Base-by-base conservation (phyloP, 2,113 vertebrate species). In the Zosterops pallidus region DNA sequence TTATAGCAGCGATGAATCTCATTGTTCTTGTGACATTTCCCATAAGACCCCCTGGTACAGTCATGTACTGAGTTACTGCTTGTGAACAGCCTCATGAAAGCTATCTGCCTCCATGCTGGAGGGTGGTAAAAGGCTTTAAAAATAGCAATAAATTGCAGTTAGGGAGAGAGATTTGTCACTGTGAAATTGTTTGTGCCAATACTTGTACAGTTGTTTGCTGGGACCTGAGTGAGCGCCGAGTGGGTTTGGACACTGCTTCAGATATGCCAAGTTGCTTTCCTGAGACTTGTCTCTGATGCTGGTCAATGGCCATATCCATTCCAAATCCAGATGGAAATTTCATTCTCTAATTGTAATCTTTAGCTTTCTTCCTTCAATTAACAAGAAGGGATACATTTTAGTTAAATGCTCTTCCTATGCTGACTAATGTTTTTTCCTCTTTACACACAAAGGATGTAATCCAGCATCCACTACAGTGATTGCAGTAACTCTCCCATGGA, bases 311-410 rank as follows among this genome's bases (percentile, higher is more conserved):
- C 29, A 11, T 53, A 50, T 53, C 52, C 2, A 1, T 92, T 93
- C 69, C 76, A 86, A 92, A 82, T 33, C n/a, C 76, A 86, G 57
- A n/a, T 93, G 93, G 53, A 64, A 44, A 79, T 92, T 49, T 92
- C 44, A n/a, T 88, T 88, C 44, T 15, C 31, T 64, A 50, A 18
- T 14, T 83, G 18, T 33, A 57, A 64, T 53, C 29, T 90, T 75
- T 28, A 75, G 60, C 64, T 93, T 86, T 94, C 56, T 86, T 81
- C 75, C 79, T 78, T 77, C 88, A 90, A 80, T 80, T 88, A 69
- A 70, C 31, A 87, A 11, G 53, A 95, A 37, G 1, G 0, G 84
- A 88, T 92, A 50, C 42, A 37, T 96, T 93, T 78, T 86, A 70
- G 26, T 94, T 78, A 81, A 81, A 86, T 67, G 22, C 19, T 68